These are phyloP conservation scores for Nothocercus nigrocapillus DNA, from an alignment of 2,113 vertebrate genomes.

Conservation along the genomic window DNA sequence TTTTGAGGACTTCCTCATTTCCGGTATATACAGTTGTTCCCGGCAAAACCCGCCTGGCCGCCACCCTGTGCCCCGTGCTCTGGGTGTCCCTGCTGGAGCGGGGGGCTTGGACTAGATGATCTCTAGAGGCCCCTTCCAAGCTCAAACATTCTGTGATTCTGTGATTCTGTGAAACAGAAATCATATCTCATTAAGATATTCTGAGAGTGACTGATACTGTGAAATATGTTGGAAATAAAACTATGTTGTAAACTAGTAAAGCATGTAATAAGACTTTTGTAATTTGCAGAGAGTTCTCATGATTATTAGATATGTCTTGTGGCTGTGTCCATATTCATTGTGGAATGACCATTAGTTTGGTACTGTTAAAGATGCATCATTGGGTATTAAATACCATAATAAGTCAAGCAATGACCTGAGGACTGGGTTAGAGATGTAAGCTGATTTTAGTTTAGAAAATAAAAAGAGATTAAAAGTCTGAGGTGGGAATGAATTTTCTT, in stretches of 20 bases:
- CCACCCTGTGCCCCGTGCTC: too few relatives aligned
- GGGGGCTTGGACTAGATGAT: too few relatives aligned
- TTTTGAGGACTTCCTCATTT: neutral
- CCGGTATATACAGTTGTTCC: neutral
- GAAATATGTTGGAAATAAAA: neutral
- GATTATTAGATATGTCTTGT: neutral
- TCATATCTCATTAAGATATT: neutral
- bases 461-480: neutral
- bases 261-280: neutral
- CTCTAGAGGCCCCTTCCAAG: too few relatives aligned
- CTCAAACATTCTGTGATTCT: too few relatives aligned
- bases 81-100: too few relatives aligned
- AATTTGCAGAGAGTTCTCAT: neutral
- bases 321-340: neutral
- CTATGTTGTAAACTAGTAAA: neutral
- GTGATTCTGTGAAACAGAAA: neutral
- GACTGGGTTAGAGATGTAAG: neutral
- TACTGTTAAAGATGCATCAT: neutral
- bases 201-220: neutral
- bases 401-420: neutral
- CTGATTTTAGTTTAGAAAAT: neutral
- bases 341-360: neutral
- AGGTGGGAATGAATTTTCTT: neutral
- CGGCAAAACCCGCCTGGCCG: neutral
- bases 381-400: neutral